A percentile compares a stretch with the other conserved stretches of the same genome.
Conservation (phyloP, 2,888 invertebrate species). For the Clepsis dumicolana region DNA sequence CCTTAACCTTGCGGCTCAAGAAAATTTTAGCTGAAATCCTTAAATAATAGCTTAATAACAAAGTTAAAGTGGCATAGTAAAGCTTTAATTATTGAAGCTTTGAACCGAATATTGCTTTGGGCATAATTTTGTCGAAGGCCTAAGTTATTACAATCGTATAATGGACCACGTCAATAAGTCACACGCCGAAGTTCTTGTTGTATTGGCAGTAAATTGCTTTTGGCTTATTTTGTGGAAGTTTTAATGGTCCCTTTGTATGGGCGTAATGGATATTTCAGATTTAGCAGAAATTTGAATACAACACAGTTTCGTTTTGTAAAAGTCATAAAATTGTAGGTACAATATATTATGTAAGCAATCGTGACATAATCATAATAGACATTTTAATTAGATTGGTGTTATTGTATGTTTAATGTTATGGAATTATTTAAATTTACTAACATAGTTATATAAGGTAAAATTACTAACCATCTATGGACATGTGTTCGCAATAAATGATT, state of each 20-base stretch:
- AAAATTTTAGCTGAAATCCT: too few species aligned
- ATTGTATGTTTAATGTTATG: too few species aligned
- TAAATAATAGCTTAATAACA: not conserved
- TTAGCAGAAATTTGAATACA: not conserved
- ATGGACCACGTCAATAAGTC: not conserved
- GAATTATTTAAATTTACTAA: too few species aligned
- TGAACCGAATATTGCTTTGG: not conserved
- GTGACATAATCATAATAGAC: too few species aligned
- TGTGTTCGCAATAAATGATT: too few species aligned
- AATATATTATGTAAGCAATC: too few species aligned
- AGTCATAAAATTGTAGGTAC: too few species aligned
- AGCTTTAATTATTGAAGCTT: not conserved
- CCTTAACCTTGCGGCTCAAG: too few species aligned
- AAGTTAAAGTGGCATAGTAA: not conserved
- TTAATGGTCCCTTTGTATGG: constrained; percentile 1
- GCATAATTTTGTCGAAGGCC: not conserved
- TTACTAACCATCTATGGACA: too few species aligned
- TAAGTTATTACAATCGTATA: constrained; percentile 5
- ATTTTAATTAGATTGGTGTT: too few species aligned
- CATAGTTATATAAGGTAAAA: too few species aligned
- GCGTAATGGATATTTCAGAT: not conserved
- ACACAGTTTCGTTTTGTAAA: not conserved
- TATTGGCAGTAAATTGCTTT: not conserved
- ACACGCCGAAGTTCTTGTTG: not conserved
- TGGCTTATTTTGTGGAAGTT: not conserved